Base-by-base conservation (phyloP, 2,888 invertebrate species). In the Baccha elongata region DNA sequence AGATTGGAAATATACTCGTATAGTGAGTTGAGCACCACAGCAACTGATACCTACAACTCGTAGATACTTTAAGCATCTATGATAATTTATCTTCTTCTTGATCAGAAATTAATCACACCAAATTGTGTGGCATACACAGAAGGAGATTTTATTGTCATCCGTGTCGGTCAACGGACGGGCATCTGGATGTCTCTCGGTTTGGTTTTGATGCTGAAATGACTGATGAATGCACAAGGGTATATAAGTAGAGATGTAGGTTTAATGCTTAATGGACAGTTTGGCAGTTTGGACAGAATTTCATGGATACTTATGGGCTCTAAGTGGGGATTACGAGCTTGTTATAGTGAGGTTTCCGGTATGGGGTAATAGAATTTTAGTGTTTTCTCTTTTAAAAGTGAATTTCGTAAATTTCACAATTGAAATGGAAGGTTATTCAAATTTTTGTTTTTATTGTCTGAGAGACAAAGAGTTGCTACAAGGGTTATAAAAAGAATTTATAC, bases 61-160 rank as follows among this genome's bases (percentile, higher is more conserved):
- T 13, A 40, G 3, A 3, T 13, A 29, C 19, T n/a, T 44, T 17
- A 13, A 10, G 17, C 64, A 55, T 71, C 48, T 58, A 21, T 42
- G 35, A 65, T 68, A 46, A 62, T 76, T 64, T 71, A 65, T 72
- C 58, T 65, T 19, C 17, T 21, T 10, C n/a, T 19, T 48, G 78
- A 72, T 58, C 60, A 62, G 67, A 53, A 73, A 79, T 60, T 72
- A 72, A 72, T 65, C 52, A 76, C 50, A 65, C 55, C 35, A 13
- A 52, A 68, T 13, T 53, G 29, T 15, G 10, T 23, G 52, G n/a
- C 35, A 21, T 52, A 52, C 58, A 42, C 26, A 6, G 26, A 64
- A 64, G 62, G 53, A 53, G 48, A 72, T 53, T 46, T 46, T 72
- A 53, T 53, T 64, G 44, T 62, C 62, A 62, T 44, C 13, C 15